Evolutionary conservation across 2,888 invertebrate genomes (phyloP).

Genomic region (Epirrhoe alternata): DNA sequence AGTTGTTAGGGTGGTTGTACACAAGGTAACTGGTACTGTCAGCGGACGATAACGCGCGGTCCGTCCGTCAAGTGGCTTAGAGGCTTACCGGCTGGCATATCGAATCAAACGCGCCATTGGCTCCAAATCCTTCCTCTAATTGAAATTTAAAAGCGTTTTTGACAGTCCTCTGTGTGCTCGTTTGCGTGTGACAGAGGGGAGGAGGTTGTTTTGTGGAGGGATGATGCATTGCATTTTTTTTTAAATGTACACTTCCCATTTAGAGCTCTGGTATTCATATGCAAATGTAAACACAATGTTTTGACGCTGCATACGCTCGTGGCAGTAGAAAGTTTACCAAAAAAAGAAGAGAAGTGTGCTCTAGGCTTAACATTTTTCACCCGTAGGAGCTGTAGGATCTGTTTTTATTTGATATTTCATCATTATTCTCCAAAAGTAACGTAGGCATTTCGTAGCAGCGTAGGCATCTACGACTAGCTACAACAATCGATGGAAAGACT

Average conservation of each 20-base stretch:
- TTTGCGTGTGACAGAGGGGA: slow-evolving; percentile 53
- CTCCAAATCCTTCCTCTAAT: slow-evolving; percentile 63
- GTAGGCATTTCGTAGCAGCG: slow-evolving; percentile 16
- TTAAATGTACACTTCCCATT: slow-evolving; percentile 26
- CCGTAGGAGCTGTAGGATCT: background rate
- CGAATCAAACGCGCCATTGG: slow-evolving; percentile 68
- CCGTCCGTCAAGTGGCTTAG: slow-evolving; percentile 62
- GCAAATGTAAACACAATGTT: slow-evolving; percentile 28
- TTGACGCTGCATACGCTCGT: slow-evolving; percentile 9
- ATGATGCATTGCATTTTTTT: slow-evolving; percentile 34
- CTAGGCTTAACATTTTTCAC: background rate
- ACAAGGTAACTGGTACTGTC: slow-evolving; percentile 43
- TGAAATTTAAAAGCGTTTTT: slow-evolving; percentile 70
- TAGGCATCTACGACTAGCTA: slow-evolving; percentile 26
- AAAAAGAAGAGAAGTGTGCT: background rate
- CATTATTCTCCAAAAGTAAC: background rate
- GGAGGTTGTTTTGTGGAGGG: slow-evolving; percentile 28
- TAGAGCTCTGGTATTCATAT: slow-evolving; percentile 24
- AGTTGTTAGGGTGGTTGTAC: slow-evolving; percentile 35
- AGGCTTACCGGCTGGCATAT: slow-evolving; percentile 58
- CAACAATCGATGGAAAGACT: background rate
- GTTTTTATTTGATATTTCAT: background rate
- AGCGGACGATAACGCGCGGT: slow-evolving; percentile 48
- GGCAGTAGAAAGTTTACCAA: slow-evolving; percentile 4
- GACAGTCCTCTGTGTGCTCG: slow-evolving; percentile 58